Conservation (phyloP, 2,797 vertebrate genomes). For the Phrynocephalus forsythii region DNA sequence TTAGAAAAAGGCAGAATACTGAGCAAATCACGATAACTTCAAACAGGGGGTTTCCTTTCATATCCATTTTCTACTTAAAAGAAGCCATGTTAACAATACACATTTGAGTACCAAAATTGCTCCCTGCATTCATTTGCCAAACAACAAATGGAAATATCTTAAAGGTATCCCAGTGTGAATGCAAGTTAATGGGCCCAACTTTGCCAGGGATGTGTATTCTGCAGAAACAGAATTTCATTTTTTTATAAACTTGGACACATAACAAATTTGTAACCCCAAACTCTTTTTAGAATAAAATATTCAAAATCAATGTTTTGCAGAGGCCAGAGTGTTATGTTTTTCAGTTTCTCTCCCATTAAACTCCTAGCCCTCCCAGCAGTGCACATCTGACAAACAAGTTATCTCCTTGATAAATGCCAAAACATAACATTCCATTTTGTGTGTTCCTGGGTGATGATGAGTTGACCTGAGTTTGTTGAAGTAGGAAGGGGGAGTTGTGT, state of each 20-base stretch:
- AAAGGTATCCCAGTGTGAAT: background rate
- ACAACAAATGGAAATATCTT: background rate
- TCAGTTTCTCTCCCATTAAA: background rate
- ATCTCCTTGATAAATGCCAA: background rate
- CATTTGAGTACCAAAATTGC: background rate
- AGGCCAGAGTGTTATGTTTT: constrained; percentile 82
- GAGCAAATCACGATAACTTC: background rate
- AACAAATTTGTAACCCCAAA: background rate
- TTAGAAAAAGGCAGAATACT: background rate
- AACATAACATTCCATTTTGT: background rate
- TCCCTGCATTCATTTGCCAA: constrained; percentile 1
- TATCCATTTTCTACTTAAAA: background rate
- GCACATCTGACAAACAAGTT: background rate
- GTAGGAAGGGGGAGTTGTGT: too few relatives aligned
- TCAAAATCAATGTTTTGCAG: background rate
- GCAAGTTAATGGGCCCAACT: background rate
- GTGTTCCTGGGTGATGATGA: background rate
- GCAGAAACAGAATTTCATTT: background rate
- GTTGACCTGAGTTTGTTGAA: background rate
- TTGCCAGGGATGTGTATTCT: background rate
- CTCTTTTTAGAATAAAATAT: background rate
- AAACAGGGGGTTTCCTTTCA: constrained; percentile 12
- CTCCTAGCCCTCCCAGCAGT: background rate
- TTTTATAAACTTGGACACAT: background rate
- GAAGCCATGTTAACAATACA: background rate